These are phyloP conservation scores for Pseudopleuronectes americanus DNA, from an alignment of 2,797 vertebrate genomes.

Conservation along the genomic window DNA sequence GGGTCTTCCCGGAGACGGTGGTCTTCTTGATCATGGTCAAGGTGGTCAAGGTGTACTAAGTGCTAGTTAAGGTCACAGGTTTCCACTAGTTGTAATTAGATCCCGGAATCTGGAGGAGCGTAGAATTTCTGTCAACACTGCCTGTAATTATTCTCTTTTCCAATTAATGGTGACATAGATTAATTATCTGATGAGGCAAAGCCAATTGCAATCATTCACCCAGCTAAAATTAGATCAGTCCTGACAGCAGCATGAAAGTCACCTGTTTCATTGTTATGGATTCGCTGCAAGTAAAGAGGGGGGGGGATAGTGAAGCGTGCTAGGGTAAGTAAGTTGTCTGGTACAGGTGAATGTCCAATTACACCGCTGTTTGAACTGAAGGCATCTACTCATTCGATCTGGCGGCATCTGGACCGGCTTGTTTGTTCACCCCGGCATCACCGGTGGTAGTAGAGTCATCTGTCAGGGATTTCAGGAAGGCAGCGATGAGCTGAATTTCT, in stretches of 20 bases:
- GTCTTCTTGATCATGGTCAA: conserved; percentile 87
- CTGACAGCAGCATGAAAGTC: conserved; percentile 99
- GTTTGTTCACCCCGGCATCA: conserved; percentile 85
- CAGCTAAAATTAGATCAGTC: conserved; percentile 99
- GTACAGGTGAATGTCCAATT: conserved; percentile 99
- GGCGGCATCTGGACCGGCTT: conserved; percentile 82
- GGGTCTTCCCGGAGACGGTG: conserved; percentile 46
- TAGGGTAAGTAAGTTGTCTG: conserved; percentile 98
- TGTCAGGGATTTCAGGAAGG: conserved; percentile 87
- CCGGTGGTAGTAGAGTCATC: conserved; percentile 79
- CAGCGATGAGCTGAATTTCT: conserved; percentile 85
- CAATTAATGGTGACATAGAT: conserved; percentile 99
- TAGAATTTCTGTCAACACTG: conserved; percentile 99
- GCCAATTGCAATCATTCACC: conserved; percentile 99
- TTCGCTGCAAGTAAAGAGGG: conserved; percentile 96
- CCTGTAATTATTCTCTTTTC: conserved; percentile 99
- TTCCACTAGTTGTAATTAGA: conserved; percentile 97
- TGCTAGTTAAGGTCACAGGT: conserved; percentile 86
- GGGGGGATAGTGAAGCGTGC: conserved; percentile 91
- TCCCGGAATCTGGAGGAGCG: conserved; percentile 97
- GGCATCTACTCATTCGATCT: conserved; percentile 89
- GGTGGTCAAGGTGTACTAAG: conserved; percentile 91
- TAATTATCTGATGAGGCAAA: conserved; percentile 99
- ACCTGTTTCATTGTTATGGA: conserved; percentile 99
- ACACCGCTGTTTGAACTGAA: conserved; percentile 94